Conservation (phyloP, 2,888 invertebrate genomes). For the Homarus gammarus region DNA sequence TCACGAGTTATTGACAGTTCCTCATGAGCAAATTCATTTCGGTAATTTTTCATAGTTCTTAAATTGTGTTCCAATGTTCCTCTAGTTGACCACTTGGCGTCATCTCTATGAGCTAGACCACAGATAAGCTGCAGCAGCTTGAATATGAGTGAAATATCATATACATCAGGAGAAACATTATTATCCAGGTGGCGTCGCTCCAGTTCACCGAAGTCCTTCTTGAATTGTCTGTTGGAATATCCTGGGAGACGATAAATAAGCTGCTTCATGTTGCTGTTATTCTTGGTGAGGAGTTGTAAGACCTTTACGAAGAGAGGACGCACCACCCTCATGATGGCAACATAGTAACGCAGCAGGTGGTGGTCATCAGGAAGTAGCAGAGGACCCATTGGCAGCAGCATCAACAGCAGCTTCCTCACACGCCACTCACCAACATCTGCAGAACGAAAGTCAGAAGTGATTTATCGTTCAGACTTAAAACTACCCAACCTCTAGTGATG, state of each 20-base stretch:
- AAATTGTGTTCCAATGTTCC: slow-evolving; percentile 30
- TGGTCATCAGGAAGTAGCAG: slow-evolving; percentile 22
- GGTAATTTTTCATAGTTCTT: slow-evolving; percentile 4
- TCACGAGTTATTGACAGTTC: background rate
- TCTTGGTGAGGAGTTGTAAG: slow-evolving; percentile 6
- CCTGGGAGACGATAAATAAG: background rate
- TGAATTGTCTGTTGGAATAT: slow-evolving; percentile 9
- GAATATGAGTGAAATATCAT: slow-evolving; percentile 24
- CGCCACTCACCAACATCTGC: background rate
- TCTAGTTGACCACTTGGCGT: slow-evolving; percentile 5
- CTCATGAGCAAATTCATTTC: slow-evolving; percentile 23
- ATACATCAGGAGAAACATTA: background rate
- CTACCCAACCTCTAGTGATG: too few relatives aligned
- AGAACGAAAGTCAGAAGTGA: background rate
- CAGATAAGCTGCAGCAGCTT: slow-evolving; percentile 15
- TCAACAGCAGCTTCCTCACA: background rate
- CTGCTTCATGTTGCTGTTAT: background rate
- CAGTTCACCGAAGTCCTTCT: background rate
- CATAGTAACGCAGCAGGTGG: slow-evolving; percentile 3
- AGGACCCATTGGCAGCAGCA: background rate
- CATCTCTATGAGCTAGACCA: background rate
- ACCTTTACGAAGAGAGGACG: background rate
- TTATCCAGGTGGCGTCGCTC: background rate
- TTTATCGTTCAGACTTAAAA: too few relatives aligned
- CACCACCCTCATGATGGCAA: slow-evolving; percentile 21